Evolutionary conservation across 2,113 vertebrate species (phyloP).

Genomic region (Pluvialis apricaria): DNA sequence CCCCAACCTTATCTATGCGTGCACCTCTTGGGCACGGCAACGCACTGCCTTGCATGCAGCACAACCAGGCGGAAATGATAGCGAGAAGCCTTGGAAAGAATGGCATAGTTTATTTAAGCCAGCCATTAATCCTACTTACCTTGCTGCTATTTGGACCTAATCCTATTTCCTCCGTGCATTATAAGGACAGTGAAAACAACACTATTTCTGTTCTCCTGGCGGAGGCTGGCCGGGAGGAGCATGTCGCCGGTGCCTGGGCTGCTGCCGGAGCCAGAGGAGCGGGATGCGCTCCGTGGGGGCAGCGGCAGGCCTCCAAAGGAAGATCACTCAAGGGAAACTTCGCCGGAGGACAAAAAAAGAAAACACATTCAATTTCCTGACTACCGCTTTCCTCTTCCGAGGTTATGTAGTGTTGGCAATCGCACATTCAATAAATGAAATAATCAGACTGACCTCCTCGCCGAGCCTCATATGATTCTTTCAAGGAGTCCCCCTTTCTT

Average conservation of each 20-base stretch:
- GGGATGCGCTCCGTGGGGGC: not conserved
- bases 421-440: conserved; percentile 51
- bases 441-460: conserved; percentile 12
- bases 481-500: not conserved
- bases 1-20: not conserved
- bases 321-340: conserved; percentile 82
- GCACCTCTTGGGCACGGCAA: conserved; percentile 44
- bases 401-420: conserved; percentile 75
- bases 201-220: conserved; percentile 30
- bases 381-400: conserved; percentile 31
- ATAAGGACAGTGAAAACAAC: conserved; percentile 47
- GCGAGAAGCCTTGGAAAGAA: conserved; percentile 43
- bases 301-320: conserved; percentile 74
- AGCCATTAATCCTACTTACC: conserved; percentile 74
- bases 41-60: not conserved
- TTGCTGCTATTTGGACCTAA: conserved; percentile 68
- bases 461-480: conserved; percentile 12
- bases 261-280: not conserved
- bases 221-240: not conserved
- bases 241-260: not conserved
- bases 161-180: conserved; percentile 68
- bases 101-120: conserved; percentile 30
- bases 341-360: conserved; percentile 43
- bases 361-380: conserved; percentile 70
- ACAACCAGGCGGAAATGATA: conserved; percentile 18